Evolutionary conservation across 2,113 vertebrate species (phyloP).

Genomic region (Melanostigma gelatinosum): DNA sequence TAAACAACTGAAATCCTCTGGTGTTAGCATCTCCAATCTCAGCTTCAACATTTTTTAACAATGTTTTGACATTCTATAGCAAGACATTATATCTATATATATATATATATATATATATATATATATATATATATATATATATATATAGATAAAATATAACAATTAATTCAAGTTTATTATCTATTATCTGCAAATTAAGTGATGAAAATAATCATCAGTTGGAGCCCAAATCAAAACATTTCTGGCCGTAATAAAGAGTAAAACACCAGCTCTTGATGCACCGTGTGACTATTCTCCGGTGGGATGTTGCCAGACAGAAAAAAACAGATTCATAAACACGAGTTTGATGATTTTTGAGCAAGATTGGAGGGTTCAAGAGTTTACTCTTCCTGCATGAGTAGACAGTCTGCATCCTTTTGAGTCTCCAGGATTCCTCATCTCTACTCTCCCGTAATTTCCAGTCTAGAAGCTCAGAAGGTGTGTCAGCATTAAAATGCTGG

Average conservation of each 20-base stretch:
- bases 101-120: no score
- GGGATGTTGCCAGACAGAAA: neutral
- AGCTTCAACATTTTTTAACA: no score
- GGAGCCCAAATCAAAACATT: neutral
- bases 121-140: no score
- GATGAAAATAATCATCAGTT: neutral
- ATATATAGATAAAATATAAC: no score
- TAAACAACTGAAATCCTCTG: neutral
- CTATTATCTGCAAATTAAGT: neutral
- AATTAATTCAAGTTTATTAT: neutral
- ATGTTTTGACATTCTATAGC: neutral
- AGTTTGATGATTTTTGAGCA: neutral
- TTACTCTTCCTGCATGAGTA: slow-evolving; percentile 41
- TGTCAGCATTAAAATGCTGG: slow-evolving; percentile 54
- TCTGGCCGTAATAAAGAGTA: neutral
- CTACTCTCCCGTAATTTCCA: slow-evolving; percentile 27
- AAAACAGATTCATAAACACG: neutral
- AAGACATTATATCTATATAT: no score
- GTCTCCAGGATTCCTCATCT: slow-evolving; percentile 2
- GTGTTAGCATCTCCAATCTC: neutral
- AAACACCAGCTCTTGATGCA: neutral
- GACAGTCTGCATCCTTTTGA: slow-evolving; percentile 40
- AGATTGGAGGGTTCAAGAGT: slow-evolving; percentile 27
- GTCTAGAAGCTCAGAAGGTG: slow-evolving; percentile 49
- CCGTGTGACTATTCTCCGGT: neutral